Percentiles rank a stretch among this genome's conserved stretches.
phyloP scores from a whole-genome alignment of 1,140 invertebrate genomes.

The Helicoverpa armigera region DNA sequence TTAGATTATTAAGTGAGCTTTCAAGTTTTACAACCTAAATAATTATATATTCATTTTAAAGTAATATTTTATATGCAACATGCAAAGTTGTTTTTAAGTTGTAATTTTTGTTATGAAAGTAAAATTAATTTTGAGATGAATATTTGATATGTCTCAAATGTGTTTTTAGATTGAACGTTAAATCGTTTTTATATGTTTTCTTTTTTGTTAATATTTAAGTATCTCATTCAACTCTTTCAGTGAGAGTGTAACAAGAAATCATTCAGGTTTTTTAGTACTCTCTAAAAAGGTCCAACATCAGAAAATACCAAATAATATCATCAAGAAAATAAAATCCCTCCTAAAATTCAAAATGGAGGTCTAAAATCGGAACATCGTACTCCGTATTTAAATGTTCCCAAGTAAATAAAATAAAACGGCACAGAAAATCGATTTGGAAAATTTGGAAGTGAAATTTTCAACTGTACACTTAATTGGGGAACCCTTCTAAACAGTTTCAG shows the following conservation, averaged over 20 bases:
- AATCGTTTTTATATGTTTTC: too few relatives aligned
- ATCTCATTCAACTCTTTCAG: too few relatives aligned
- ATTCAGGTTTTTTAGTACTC: too few relatives aligned
- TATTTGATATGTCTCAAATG: not conserved
- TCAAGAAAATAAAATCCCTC: too few relatives aligned
- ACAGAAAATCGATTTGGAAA: conserved; percentile 57
- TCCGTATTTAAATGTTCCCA: conserved; percentile 46
- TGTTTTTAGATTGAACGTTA: not conserved
- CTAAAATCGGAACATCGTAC: conserved; percentile 23
- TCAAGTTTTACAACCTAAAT: not conserved
- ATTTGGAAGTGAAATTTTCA: conserved; percentile 68
- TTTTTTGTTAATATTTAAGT: too few relatives aligned
- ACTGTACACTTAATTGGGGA: conserved; percentile 67
- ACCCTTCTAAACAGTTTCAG: conserved; percentile 66
- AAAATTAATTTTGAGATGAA: not conserved
- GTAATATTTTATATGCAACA: not conserved
- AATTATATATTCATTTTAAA: too few relatives aligned
- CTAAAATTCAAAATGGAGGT: not conserved
- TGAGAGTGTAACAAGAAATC: too few relatives aligned
- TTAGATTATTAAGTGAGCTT: not conserved
- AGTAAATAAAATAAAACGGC: conserved; percentile 55
- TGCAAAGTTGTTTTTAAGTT: not conserved
- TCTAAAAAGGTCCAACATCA: too few relatives aligned
- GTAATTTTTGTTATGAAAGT: not conserved
- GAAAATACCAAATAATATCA: too few relatives aligned